Conservation (phyloP, 2,888 invertebrate genomes). For the Patella depressa region DNA sequence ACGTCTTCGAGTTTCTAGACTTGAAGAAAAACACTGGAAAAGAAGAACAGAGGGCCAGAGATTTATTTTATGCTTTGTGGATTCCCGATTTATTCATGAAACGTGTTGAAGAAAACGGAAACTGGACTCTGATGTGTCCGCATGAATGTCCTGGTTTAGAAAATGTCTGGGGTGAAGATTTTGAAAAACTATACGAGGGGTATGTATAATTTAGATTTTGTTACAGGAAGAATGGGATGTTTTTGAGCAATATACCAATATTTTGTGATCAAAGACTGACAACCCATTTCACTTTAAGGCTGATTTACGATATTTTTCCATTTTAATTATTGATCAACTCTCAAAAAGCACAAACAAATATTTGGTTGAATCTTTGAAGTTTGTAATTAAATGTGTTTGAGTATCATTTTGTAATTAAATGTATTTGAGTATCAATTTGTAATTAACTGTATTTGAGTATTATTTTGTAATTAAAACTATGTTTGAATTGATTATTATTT, state of each 20-base stretch:
- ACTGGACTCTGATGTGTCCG: slow-evolving; percentile 98
- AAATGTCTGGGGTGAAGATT: slow-evolving; percentile 95
- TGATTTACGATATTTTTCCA: neutral
- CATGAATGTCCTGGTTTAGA: slow-evolving; percentile 89
- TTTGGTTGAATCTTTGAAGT: no score
- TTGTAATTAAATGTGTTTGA: no score
- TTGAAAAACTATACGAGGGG: slow-evolving; percentile 87
- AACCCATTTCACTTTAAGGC: neutral
- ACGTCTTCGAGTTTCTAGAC: slow-evolving; percentile 94
- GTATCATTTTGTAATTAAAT: no score
- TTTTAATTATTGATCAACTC: no score
- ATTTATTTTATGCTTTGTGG: slow-evolving; percentile 97
- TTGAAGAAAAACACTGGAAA: slow-evolving; percentile 95
- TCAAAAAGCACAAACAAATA: no score
- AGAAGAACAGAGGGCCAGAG: slow-evolving; percentile 93
- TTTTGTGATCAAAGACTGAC: neutral
- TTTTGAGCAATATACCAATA: neutral
- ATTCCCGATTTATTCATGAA: slow-evolving; percentile 99
- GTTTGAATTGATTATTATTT: neutral
- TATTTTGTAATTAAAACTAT: no score
- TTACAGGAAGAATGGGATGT: neutral
- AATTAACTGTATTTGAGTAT: no score
- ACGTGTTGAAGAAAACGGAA: slow-evolving; percentile 82
- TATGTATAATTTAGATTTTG: slow-evolving; percentile 62
- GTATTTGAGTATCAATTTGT: no score